Evolutionary conservation across 2,888 invertebrate species (phyloP).

Genomic region (Abrostola tripartita): DNA sequence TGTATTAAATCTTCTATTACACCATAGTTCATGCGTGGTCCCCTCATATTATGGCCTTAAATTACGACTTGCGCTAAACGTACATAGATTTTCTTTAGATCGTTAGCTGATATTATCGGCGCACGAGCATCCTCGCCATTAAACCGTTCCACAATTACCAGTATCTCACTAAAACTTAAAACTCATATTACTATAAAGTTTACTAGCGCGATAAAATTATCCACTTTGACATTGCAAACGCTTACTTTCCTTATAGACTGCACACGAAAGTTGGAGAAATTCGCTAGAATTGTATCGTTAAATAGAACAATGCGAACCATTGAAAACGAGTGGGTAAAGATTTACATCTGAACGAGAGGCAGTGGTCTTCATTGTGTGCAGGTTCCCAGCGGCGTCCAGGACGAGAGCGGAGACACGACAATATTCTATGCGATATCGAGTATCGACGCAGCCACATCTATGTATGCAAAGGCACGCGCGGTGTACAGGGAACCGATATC

Average conservation of each 20-base stretch:
- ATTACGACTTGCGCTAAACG: constrained; percentile 61
- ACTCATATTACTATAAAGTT: constrained; percentile 44
- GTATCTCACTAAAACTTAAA: constrained; percentile 19
- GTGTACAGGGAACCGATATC: constrained; percentile 72
- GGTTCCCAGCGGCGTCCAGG: constrained; percentile 62
- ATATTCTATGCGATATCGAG: constrained; percentile 72
- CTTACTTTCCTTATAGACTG: constrained; percentile 60
- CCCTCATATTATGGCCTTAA: constrained; percentile 67
- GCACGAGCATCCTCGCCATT: constrained; percentile 35
- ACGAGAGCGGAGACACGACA: constrained; percentile 68
- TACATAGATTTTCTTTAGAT: constrained; percentile 61
- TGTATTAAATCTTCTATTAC: constrained; percentile 71
- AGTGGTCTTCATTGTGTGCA: constrained; percentile 72
- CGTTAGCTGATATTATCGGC: constrained; percentile 50
- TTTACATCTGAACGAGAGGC: constrained; percentile 74
- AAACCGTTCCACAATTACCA: constrained; percentile 25
- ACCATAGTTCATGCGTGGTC: constrained; percentile 67
- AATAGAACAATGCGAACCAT: constrained; percentile 75
- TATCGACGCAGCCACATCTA: constrained; percentile 73
- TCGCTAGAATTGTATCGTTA: constrained; percentile 72
- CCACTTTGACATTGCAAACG: constrained; percentile 48
- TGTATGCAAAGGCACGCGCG: constrained; percentile 80
- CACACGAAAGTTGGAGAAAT: constrained; percentile 71
- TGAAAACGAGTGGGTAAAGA: constrained; percentile 74
- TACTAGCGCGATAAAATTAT: constrained; percentile 47